Evolutionary conservation across 2,888 invertebrate genomes (phyloP), one percentile per base, ranked within the genome.

Genomic region (Gryllus longicercus): DNA sequence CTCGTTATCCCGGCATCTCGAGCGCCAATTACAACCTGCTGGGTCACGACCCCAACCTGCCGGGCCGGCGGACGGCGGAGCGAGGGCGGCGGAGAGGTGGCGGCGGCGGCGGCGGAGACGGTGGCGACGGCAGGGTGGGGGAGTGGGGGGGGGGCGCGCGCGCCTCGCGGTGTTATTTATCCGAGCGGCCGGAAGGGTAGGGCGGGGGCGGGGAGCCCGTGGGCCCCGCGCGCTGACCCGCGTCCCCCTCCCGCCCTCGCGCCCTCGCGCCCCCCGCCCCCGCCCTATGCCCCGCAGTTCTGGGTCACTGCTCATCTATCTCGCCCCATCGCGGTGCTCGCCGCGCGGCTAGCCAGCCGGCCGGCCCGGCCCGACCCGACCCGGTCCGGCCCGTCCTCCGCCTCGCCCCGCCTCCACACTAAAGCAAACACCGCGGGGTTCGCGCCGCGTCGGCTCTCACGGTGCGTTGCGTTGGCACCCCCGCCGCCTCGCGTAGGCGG

Each of bases 11-110:
- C 76, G 76, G 76, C 76, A 76, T 76, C 76, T 76, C 76, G 76
- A 76, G 76, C 76, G 76, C 51, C 79, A 79, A 79, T 79, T 79
- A 79, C 79, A 77, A 76, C 76, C 76, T 63, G 79, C 38, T 75
- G 75, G 79, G 76, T 63, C 76, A 51, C 51, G 51, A 75, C 79
- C 79, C 76, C 21, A n/a, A 23, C 79, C 51, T 51, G 21, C 51
- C 12, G 78, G 4, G 49, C 75, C 76, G 63, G 63, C 63, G 63
- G 63, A 63, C 63, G 5, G n/a, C 63, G 14, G 63, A n/a, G 63
- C 10, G 14, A n/a, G 14, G 63, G 16, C 14, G 63, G 63, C n/a
- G n/a, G 16, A n/a, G 12, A n/a, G 16, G 63, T n/a, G 63, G 63
- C 16, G 16, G 16, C 38, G 63, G n/a, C 10, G 14, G 63, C 8